Percentiles rank a stretch among this genome's conserved stretches.
phyloP scores from a whole-genome alignment of 2,797 vertebrate genomes.

The Macropus fuliginosus region DNA sequence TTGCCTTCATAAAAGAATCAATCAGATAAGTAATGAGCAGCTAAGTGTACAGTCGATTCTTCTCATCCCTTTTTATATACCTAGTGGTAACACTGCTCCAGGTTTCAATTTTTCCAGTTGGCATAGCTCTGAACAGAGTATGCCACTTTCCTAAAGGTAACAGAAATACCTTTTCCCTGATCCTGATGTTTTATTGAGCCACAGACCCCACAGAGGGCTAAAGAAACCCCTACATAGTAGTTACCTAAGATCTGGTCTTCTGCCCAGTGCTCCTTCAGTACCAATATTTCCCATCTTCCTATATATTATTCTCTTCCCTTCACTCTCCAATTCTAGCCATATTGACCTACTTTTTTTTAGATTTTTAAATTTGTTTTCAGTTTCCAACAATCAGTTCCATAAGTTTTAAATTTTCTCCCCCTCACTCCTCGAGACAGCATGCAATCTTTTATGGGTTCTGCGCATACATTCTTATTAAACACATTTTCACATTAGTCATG shows the following conservation, averaged over 20 bases:
- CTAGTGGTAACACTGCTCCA: background rate
- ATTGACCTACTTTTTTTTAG: background rate
- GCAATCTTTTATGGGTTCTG: too few relatives aligned
- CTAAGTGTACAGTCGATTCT: background rate
- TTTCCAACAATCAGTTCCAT: too few relatives aligned
- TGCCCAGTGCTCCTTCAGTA: background rate
- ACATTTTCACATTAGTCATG: too few relatives aligned
- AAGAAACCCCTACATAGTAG: too few relatives aligned
- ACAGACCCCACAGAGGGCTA: background rate
- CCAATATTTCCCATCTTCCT: background rate
- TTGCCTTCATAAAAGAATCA: too few relatives aligned
- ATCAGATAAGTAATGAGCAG: background rate
- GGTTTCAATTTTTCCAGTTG: background rate
- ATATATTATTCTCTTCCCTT: background rate
- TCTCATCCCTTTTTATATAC: background rate
- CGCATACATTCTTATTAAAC: too few relatives aligned
- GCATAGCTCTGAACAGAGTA: background rate
- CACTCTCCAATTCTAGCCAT: background rate
- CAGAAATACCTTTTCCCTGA: background rate
- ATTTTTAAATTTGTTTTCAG: too few relatives aligned
- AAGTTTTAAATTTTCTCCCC: too few relatives aligned
- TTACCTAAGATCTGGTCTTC: background rate
- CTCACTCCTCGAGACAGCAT: too few relatives aligned
- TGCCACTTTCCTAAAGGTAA: background rate
- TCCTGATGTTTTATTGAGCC: background rate